These are phyloP conservation scores for Anthoscopus minutus DNA, from an alignment of 2,113 vertebrate genomes.

Conservation along the genomic window DNA sequence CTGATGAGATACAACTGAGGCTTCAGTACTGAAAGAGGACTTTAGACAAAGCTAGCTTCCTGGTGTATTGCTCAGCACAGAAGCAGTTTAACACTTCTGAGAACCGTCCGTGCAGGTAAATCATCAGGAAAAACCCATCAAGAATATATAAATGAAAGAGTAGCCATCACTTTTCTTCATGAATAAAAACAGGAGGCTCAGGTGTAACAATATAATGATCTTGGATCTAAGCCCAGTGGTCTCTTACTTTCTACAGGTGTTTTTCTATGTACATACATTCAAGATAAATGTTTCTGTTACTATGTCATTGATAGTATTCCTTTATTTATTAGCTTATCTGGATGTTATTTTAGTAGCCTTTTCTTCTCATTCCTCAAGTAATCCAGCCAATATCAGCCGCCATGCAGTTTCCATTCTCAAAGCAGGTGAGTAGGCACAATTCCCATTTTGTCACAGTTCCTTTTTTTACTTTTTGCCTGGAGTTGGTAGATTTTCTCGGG, in stretches of 20 bases:
- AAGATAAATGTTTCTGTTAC: background rate
- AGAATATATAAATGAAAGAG: background rate
- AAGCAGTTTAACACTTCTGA: background rate
- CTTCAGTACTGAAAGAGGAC: background rate
- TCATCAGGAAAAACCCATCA: background rate
- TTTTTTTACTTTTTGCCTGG: background rate
- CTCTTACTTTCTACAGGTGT: background rate
- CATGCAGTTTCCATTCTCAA: background rate
- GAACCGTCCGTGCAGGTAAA: background rate
- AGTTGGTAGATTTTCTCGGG: background rate
- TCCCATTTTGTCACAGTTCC: background rate
- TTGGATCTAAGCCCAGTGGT: background rate
- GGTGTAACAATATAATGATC: background rate
- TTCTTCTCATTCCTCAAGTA: background rate
- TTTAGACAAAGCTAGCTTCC: background rate
- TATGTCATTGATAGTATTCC: background rate
- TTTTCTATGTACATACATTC: background rate
- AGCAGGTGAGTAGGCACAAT: background rate
- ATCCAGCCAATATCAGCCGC: rapidly evolving
- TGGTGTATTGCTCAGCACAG: background rate
- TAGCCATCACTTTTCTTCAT: background rate
- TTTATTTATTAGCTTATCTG: background rate
- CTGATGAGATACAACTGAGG: background rate
- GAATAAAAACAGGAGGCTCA: background rate
- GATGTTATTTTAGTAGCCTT: background rate